phyloP scores from a whole-genome alignment of 2,797 vertebrate species.

The Diceros bicornis region DNA sequence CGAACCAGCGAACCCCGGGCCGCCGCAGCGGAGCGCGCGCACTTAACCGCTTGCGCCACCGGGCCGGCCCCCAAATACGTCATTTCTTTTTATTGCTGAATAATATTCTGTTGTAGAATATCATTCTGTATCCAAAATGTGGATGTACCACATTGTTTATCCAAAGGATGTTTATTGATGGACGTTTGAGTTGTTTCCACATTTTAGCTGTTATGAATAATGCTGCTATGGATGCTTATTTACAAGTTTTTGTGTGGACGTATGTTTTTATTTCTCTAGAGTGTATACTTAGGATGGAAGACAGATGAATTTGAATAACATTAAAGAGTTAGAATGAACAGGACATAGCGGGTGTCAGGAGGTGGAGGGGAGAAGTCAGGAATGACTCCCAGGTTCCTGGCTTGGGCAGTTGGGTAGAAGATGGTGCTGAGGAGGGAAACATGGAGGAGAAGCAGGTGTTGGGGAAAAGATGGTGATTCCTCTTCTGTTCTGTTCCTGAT shows the following conservation, averaged over 20 bases:
- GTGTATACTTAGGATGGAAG: not conserved
- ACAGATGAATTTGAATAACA: not conserved
- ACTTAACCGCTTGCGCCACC: too few relatives aligned
- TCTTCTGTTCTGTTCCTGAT: slow-evolving; percentile 1
- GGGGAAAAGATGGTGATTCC: not conserved
- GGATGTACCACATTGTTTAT: not conserved
- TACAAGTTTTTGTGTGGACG: not conserved
- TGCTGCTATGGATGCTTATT: not conserved
- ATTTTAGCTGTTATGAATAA: not conserved
- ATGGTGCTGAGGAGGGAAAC: not conserved
- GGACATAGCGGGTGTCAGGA: not conserved
- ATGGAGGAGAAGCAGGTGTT: not conserved
- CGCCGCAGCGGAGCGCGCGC: too few relatives aligned
- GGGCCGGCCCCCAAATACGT: too few relatives aligned
- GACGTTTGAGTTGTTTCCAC: not conserved
- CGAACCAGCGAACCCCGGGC: too few relatives aligned
- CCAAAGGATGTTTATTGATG: not conserved
- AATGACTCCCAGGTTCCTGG: not conserved
- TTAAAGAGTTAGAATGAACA: not conserved
- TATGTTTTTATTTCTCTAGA: slow-evolving; percentile 36
- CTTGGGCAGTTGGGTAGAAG: not conserved
- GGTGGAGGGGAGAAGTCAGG: not conserved
- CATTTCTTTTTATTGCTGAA: not conserved
- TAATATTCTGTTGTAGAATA: not conserved
- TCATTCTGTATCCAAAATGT: not conserved